A percentile compares a stretch with the other conserved stretches of the same genome.
Evolutionary conservation across 2,113 vertebrate species (phyloP).

Genomic region (Poecilia latipinna): DNA sequence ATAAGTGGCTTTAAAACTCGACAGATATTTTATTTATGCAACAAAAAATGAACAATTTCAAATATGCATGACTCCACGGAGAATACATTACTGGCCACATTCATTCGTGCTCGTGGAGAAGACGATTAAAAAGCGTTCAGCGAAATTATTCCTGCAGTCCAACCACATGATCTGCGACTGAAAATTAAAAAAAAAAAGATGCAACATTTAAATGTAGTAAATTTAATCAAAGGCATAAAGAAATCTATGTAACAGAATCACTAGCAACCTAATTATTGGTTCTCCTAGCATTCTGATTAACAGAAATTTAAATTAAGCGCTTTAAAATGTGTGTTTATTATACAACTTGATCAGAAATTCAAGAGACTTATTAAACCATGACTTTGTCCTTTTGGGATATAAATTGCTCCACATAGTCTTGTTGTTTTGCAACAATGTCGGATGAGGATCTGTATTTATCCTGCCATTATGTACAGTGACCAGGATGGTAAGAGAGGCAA

Average conservation of each 20-base stretch:
- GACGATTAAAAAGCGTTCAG: background rate
- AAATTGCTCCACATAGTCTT: too few species aligned
- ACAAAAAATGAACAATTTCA: constrained; percentile 7
- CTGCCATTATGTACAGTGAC: too few species aligned
- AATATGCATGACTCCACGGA: background rate
- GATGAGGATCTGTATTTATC: too few species aligned
- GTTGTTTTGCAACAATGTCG: too few species aligned
- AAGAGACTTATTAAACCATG: background rate
- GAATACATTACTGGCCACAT: background rate
- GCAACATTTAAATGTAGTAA: background rate
- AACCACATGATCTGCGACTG: background rate
- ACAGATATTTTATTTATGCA: constrained; percentile 25
- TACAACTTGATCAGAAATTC: background rate
- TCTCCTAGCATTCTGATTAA: background rate
- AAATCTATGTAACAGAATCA: background rate
- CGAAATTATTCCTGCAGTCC: background rate
- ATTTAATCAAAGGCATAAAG: background rate
- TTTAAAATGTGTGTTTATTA: background rate
- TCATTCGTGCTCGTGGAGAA: background rate
- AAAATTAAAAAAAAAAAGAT: background rate
- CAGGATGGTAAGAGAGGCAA: too few species aligned
- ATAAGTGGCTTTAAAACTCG: constrained; percentile 16
- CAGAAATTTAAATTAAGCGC: background rate
- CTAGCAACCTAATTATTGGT: background rate
- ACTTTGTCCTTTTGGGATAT: background rate